Conservation (phyloP, 2,797 vertebrate genomes). For the Benthosema pterotum region DNA sequence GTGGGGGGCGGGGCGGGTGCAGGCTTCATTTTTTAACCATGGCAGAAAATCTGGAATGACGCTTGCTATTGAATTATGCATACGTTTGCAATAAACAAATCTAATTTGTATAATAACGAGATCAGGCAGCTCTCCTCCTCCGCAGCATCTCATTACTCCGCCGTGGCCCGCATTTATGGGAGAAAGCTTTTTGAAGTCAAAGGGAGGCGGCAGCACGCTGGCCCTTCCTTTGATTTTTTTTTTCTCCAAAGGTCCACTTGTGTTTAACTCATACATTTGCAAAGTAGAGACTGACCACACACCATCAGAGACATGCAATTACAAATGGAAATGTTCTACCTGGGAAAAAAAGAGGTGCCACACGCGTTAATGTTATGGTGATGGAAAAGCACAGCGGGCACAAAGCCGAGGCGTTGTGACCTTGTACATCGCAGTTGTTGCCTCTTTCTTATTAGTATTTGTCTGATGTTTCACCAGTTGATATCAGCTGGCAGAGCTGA, state of each 20-base stretch:
- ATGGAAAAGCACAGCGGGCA: constrained; percentile 28
- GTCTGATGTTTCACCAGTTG: too few relatives aligned
- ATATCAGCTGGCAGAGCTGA: too few relatives aligned
- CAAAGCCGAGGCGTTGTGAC: neutral
- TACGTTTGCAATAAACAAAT: constrained; percentile 53
- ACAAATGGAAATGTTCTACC: constrained; percentile 55
- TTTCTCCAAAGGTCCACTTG: constrained; percentile 60
- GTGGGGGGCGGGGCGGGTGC: constrained; percentile 12
- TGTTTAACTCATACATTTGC: constrained; percentile 66
- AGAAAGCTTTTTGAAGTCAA: constrained; percentile 71
- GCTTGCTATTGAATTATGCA: constrained; percentile 64
- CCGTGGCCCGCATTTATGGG: constrained; percentile 60
- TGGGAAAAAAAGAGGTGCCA: constrained; percentile 9
- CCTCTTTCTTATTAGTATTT: too few relatives aligned
- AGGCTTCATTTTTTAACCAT: constrained; percentile 29
- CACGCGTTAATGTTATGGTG: constrained; percentile 19
- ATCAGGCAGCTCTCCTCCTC: constrained; percentile 55
- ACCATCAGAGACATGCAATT: constrained; percentile 26
- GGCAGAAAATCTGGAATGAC: constrained; percentile 42
- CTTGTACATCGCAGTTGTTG: too few relatives aligned
- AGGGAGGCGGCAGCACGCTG: constrained; percentile 51
- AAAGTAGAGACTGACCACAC: constrained; percentile 50
- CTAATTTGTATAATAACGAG: constrained; percentile 67
- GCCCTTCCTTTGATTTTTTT: constrained; percentile 69
- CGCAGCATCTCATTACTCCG: constrained; percentile 60